Evolutionary conservation across 1,140 invertebrate species (phyloP), one percentile per base, ranked within the genome.

Genomic region (Drosophila malerkotliana): DNA sequence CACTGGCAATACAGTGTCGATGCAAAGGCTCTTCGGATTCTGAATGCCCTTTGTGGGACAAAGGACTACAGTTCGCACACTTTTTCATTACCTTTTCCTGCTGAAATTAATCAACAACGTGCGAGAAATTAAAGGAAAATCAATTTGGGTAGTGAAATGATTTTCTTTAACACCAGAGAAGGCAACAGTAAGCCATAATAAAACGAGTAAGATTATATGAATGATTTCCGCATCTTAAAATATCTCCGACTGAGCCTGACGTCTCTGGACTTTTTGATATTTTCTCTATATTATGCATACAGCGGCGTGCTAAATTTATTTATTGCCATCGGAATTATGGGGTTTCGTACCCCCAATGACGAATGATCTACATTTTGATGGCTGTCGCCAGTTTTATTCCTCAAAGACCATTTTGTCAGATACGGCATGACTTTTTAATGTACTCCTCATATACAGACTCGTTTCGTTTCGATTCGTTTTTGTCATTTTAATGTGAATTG

Each of bases 331-430:
- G 54, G 82, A 79, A 79, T 82, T 72, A 79, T 87, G 78, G 79
- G 62, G 52, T 68, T 72, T 90, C 69, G 55, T 77, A 82, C 62
- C 72, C 61, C 77, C 81, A 87, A 80, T 90, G 78, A 90, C 78
- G 71, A 72, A 87, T 82, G 79, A 90, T 90, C 81, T 79, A 90
- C 78, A 90, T 85, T 90, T 76, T 85, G 78, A 87, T 88, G 75
- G 66, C 73, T 77, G 56, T 41, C 77, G 52, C 24, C 47, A 24
- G 59, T 14, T 34, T 48, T 37, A 53, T 63, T 73, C 69, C 53
- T 72, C 64, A 67, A 18, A 47, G 45, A 55, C 63, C 75, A 76
- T 77, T 77, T 80, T 75, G 68, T 71, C 60, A 51, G 66, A 74
- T 69, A 85, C 62, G 75, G 53, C 75, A 87, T 81, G 79, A 77